These are phyloP conservation scores for Rhorus exstirpatorius DNA, from an alignment of 2,888 invertebrate genomes.

Conservation along the genomic window DNA sequence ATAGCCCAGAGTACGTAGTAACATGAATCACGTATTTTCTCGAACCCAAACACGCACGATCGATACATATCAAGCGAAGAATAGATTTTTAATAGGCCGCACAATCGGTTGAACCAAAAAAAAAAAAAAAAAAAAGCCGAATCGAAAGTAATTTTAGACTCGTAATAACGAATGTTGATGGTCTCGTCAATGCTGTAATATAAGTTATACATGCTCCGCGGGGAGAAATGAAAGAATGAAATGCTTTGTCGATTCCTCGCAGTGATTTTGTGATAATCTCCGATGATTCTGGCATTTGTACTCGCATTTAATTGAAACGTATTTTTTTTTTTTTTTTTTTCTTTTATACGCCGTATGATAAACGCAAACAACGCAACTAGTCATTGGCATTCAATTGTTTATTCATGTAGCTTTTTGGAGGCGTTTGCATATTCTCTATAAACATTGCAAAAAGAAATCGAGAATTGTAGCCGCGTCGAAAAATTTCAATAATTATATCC, in stretches of 20 bases:
- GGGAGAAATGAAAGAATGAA: not conserved
- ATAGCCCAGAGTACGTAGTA: constrained; percentile 55
- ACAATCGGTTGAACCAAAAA: constrained; percentile 9
- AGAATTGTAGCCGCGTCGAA: not conserved
- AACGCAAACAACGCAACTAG: constrained; percentile 6
- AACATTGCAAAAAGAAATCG: not conserved
- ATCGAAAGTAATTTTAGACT: constrained; percentile 21
- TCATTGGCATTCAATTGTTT: not conserved
- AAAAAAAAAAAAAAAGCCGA: not conserved
- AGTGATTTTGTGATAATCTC: not conserved
- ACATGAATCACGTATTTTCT: not conserved
- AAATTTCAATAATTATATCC: not conserved
- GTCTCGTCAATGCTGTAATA: constrained; percentile 17
- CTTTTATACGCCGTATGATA: not conserved
- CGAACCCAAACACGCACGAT: not conserved
- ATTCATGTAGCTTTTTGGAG: not conserved
- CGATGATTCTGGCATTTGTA: not conserved
- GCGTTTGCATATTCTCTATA: not conserved
- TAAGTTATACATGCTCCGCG: not conserved
- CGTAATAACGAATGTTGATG: constrained; percentile 17
- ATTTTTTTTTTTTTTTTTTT: not conserved
- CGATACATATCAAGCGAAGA: constrained; percentile 30
- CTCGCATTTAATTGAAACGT: constrained; percentile 4
- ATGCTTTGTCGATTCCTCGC: too few species aligned
- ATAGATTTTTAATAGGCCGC: constrained; percentile 5